These are phyloP conservation scores for Limenitis camilla DNA, from an alignment of 2,888 invertebrate species.

Conservation along the genomic window DNA sequence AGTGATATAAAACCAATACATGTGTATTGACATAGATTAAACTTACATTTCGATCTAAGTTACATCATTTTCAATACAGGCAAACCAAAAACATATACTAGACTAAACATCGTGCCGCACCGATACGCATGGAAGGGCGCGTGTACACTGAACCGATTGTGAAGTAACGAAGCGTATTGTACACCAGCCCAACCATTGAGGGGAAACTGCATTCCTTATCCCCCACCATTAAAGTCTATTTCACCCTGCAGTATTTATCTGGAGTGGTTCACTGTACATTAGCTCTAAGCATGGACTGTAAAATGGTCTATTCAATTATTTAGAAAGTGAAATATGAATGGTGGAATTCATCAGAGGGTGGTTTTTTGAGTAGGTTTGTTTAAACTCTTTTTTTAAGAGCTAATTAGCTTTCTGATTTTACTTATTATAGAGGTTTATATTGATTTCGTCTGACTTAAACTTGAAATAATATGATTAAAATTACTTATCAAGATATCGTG, in stretches of 20 bases:
- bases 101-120: constrained; percentile 14
- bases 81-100: constrained; percentile 10
- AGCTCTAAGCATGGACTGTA: constrained; percentile 19
- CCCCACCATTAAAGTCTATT: background rate
- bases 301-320: constrained; percentile 22
- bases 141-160: constrained; percentile 32
- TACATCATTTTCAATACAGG: too few species aligned
- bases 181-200: constrained; percentile 26
- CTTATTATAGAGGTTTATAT: too few species aligned
- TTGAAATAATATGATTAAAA: too few species aligned
- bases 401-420: too few species aligned
- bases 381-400: too few species aligned
- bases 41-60: too few species aligned
- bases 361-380: too few species aligned
- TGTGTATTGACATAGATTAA: too few species aligned
- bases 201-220: constrained; percentile 7
- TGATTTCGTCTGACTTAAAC: too few species aligned
- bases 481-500: too few species aligned
- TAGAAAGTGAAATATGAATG: constrained; percentile 19
- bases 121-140: constrained; percentile 22
- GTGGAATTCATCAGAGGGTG: constrained; percentile 1
- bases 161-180: constrained; percentile 40
- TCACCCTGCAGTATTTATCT: background rate
- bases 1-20: too few species aligned
- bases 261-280: constrained; percentile 6